Evolutionary conservation across 2,888 invertebrate species (phyloP).

Genomic region (Andrena flavipes): DNA sequence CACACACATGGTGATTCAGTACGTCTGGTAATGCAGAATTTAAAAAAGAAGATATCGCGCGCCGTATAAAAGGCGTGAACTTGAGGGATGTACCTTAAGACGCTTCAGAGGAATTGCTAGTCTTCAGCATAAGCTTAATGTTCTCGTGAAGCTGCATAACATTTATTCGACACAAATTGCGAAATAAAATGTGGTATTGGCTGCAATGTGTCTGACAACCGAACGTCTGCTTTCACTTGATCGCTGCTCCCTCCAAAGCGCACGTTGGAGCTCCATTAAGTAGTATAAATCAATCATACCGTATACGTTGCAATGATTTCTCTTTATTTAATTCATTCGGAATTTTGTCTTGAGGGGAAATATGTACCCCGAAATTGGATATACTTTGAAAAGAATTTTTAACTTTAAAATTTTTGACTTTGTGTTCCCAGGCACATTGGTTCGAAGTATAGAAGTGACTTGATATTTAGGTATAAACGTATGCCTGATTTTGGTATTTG

Average conservation of each 20-base stretch:
- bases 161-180: not conserved
- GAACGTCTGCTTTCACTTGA: constrained; percentile 2
- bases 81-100: no score
- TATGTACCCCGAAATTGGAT: no score
- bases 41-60: not conserved
- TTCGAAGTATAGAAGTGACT: not conserved
- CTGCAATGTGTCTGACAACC: constrained; percentile 26
- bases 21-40: not conserved
- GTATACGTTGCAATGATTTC: not conserved
- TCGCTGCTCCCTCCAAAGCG: not conserved
- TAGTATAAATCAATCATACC: not conserved
- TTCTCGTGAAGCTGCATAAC: no score
- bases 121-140: no score
- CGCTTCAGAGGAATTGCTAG: no score
- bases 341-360: not conserved
- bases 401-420: no score
- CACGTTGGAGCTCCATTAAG: not conserved
- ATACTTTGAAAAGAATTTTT: no score
- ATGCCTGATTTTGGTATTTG: no score
- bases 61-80: no score
- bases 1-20: not conserved
- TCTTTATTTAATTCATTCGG: not conserved
- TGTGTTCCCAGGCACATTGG: no score
- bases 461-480: not conserved
- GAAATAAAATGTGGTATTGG: not conserved